Conservation (phyloP, 64 coral and sea anemone species). For the Montipora foliosa region DNA sequence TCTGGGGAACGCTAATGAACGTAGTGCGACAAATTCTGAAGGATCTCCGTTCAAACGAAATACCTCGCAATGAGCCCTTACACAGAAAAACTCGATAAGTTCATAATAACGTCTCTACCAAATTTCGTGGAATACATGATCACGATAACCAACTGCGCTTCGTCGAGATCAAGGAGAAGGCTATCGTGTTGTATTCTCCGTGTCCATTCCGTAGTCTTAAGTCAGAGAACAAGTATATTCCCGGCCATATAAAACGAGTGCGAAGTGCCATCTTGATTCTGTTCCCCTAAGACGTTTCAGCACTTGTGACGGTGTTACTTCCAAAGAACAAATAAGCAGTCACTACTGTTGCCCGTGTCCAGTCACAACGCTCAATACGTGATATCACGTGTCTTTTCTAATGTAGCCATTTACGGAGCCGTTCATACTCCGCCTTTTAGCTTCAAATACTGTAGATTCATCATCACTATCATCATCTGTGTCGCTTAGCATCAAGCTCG, state of each 20-base stretch:
- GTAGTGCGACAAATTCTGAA: too few species aligned
- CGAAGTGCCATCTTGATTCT: background rate
- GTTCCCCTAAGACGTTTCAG: background rate
- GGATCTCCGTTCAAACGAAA: too few species aligned
- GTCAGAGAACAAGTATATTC: too few species aligned
- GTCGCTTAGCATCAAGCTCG: slow-evolving; percentile 86
- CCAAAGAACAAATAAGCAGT: background rate
- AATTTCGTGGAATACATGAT: too few species aligned
- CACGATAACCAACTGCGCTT: too few species aligned
- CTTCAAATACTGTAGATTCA: slow-evolving; percentile 91
- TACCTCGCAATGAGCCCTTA: too few species aligned
- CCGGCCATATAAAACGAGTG: background rate
- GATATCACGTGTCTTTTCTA: slow-evolving; percentile 59
- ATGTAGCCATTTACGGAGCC: slow-evolving; percentile 84
- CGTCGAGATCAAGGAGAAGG: too few species aligned
- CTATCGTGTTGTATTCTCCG: too few species aligned
- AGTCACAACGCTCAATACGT: background rate
- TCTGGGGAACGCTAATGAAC: too few species aligned
- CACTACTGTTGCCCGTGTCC: background rate
- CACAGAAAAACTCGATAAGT: too few species aligned
- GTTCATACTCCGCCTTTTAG: slow-evolving; percentile 81
- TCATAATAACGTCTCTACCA: too few species aligned
- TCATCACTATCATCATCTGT: slow-evolving; percentile 82
- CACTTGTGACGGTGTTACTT: background rate
- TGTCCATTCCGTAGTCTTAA: too few species aligned